phyloP scores from a whole-genome alignment of 2,797 vertebrate genomes.

The Acanthurus leucopareius region DNA sequence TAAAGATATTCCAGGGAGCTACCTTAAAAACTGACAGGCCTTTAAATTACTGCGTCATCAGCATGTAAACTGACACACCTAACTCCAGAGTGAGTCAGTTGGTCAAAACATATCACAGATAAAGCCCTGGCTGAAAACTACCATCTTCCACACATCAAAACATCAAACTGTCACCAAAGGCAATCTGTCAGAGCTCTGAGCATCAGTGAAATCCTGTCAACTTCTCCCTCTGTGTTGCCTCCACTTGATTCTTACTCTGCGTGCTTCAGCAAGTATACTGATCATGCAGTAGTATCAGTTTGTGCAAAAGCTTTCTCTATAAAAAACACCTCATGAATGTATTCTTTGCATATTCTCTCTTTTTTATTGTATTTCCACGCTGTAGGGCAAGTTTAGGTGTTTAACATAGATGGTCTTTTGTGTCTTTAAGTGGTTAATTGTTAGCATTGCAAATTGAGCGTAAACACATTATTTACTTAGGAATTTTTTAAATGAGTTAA shows the following conservation, averaged over 20 bases:
- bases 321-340: not conserved
- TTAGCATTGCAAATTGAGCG: not conserved
- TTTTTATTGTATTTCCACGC: not conserved
- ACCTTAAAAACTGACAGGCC: not conserved
- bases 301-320: not conserved
- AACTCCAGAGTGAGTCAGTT: not conserved
- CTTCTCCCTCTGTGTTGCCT: constrained; percentile 34
- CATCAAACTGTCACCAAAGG: constrained; percentile 53
- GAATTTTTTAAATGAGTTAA: no score
- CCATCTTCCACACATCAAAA: constrained; percentile 71
- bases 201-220: constrained; percentile 49
- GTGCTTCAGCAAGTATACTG: not conserved
- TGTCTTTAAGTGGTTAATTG: not conserved
- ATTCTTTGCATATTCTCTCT: not conserved
- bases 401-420: not conserved
- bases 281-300: constrained; percentile 1
- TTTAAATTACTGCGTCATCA: not conserved
- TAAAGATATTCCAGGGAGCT: no score
- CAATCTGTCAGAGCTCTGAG: constrained; percentile 45
- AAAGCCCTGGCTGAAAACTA: constrained; percentile 41
- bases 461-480: not conserved
- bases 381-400: not conserved
- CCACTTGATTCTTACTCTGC: constrained; percentile 20
- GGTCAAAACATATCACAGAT: constrained; percentile 50
- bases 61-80: not conserved